Percentiles rank a stretch among this genome's conserved stretches.
phyloP scores from a whole-genome alignment of 2,113 vertebrate genomes.

The Myotis lucifugus region DNA sequence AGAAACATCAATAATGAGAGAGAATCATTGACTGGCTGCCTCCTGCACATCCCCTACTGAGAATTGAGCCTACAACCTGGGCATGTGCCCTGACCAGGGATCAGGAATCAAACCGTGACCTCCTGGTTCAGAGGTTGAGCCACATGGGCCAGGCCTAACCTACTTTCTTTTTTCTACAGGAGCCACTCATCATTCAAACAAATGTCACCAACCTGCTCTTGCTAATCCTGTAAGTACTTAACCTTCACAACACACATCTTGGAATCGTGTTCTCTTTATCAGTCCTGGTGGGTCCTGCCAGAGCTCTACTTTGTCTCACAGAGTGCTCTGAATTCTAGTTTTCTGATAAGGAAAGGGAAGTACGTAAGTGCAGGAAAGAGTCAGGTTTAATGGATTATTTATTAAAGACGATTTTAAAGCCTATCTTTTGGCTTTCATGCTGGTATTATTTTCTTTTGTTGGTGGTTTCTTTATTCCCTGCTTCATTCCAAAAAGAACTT shows the following conservation, averaged over 20 bases:
- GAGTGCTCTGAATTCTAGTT: neutral
- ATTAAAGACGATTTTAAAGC: neutral
- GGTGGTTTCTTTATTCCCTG: neutral
- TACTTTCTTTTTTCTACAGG: neutral
- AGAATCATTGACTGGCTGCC: too few relatives aligned
- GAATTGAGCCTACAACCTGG: too few relatives aligned
- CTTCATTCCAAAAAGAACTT: neutral
- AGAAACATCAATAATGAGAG: too few relatives aligned
- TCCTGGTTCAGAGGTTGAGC: too few relatives aligned
- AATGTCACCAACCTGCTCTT: neutral
- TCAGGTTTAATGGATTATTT: neutral
- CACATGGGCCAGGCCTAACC: too few relatives aligned
- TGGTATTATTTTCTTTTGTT: neutral
- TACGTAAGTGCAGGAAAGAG: neutral
- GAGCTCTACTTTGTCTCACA: neutral
- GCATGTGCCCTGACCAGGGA: too few relatives aligned
- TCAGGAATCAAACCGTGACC: too few relatives aligned
- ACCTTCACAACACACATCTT: neutral
- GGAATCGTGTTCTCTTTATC: neutral
- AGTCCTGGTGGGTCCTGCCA: neutral
- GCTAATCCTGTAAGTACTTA: neutral
- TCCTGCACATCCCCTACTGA: too few relatives aligned
- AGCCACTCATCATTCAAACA: neutral
- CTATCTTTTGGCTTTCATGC: neutral
- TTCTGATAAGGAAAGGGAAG: neutral